Conservation (phyloP, 1,140 invertebrate species). For the Drosophila fuyamai region DNA sequence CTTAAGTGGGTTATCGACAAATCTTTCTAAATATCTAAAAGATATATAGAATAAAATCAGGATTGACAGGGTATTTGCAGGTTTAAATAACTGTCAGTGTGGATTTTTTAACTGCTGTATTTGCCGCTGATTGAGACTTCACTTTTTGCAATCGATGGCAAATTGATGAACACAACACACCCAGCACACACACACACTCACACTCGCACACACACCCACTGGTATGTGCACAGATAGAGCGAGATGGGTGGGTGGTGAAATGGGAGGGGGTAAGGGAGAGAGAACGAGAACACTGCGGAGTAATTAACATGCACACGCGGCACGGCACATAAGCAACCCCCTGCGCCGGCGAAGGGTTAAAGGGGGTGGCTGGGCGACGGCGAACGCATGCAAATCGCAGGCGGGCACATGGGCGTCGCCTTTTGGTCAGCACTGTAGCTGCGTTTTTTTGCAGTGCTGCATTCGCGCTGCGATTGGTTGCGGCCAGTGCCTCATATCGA, state of each 20-base stretch:
- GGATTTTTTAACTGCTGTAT: slow-evolving; percentile 23
- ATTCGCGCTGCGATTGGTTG: slow-evolving; percentile 76
- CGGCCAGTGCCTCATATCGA: slow-evolving; percentile 61
- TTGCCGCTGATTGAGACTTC: slow-evolving; percentile 71
- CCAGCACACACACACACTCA: slow-evolving; percentile 17
- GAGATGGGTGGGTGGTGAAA: slow-evolving; percentile 8
- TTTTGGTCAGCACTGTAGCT: slow-evolving; percentile 64
- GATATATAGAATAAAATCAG: no score
- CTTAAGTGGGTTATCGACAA: no score
- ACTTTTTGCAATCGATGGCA: slow-evolving; percentile 76
- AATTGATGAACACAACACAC: slow-evolving; percentile 74
- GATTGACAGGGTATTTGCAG: slow-evolving; percentile 8
- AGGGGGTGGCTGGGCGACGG: slow-evolving; percentile 10
- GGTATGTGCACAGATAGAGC: slow-evolving; percentile 13
- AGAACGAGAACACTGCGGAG: slow-evolving; percentile 47
- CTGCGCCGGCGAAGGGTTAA: slow-evolving; percentile 12
- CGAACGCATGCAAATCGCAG: slow-evolving; percentile 78
- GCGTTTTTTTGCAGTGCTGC: slow-evolving; percentile 79
- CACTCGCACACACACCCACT: slow-evolving; percentile 8
- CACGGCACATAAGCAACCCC: slow-evolving; percentile 73
- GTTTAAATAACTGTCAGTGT: slow-evolving; percentile 6
- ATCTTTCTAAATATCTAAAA: no score
- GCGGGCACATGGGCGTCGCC: slow-evolving; percentile 55
- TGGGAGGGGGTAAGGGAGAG: not conserved
- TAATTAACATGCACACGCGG: slow-evolving; percentile 79